Conservation (phyloP, 2,113 vertebrate species). For the Myiozetetes cayanensis region DNA sequence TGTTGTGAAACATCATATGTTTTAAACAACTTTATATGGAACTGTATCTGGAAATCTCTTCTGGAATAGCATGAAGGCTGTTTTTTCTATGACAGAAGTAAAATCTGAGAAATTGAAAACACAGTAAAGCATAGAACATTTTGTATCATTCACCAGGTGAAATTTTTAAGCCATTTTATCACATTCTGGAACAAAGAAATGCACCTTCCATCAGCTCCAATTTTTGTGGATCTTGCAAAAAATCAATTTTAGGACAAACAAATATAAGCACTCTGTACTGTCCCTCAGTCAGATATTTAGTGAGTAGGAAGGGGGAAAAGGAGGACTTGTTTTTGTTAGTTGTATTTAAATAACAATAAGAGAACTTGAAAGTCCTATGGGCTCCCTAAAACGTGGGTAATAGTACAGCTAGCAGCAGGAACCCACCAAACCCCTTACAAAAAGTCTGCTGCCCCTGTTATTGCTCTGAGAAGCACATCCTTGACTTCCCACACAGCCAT, state of each 20-base stretch:
- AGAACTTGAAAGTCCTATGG: background rate
- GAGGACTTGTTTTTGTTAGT: background rate
- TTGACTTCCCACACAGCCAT: background rate
- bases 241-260: background rate
- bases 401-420: background rate
- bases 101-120: background rate
- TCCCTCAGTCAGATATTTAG: background rate
- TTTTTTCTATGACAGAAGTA: background rate
- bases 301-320: accelerated
- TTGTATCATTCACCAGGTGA: background rate
- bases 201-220: background rate
- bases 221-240: background rate
- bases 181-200: background rate
- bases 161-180: background rate
- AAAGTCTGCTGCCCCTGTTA: background rate
- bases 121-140: background rate
- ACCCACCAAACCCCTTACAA: background rate
- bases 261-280: background rate
- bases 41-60: background rate
- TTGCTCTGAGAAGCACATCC: background rate
- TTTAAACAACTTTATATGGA: background rate
- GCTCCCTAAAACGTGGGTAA: background rate
- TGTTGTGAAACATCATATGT: background rate
- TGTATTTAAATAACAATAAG: background rate
- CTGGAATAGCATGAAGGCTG: background rate